phyloP scores from a whole-genome alignment of 2,888 invertebrate species.

The Epistrophe eligans region DNA sequence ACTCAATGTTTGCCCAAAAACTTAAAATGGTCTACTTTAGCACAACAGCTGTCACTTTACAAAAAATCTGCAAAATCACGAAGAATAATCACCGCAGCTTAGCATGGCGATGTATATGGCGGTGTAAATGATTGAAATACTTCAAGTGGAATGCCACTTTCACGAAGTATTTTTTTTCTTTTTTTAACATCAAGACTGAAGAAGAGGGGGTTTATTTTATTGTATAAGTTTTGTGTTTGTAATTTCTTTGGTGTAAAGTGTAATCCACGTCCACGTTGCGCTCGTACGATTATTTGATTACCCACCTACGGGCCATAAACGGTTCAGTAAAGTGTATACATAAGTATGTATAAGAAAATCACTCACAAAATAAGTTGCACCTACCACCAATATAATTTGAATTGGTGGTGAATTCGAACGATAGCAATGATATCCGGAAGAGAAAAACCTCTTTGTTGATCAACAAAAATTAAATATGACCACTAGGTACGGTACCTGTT shows the following conservation, averaged over 20 bases:
- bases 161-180: constrained; percentile 54
- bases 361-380: constrained; percentile 49
- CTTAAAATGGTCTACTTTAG: constrained; percentile 27
- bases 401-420: constrained; percentile 17
- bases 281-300: constrained; percentile 55
- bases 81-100: constrained; percentile 9
- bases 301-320: constrained; percentile 63
- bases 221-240: constrained; percentile 54
- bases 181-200: background rate
- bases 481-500: constrained; percentile 56
- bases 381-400: constrained; percentile 26
- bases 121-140: constrained; percentile 26
- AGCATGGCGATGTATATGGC: background rate
- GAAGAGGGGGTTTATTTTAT: constrained; percentile 19
- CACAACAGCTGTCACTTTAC: constrained; percentile 18
- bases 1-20: constrained; percentile 24
- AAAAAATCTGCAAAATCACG: constrained; percentile 33
- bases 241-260: constrained; percentile 25
- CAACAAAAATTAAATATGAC: constrained; percentile 43
- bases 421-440: constrained; percentile 68
- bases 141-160: constrained; percentile 62
- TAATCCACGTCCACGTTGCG: background rate
- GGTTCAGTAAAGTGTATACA: constrained; percentile 28
- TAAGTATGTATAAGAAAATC: constrained; percentile 24
- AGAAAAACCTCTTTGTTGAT: constrained; percentile 62